Conservation (phyloP, 2,888 invertebrate genomes). For the Notodonta dromedarius region DNA sequence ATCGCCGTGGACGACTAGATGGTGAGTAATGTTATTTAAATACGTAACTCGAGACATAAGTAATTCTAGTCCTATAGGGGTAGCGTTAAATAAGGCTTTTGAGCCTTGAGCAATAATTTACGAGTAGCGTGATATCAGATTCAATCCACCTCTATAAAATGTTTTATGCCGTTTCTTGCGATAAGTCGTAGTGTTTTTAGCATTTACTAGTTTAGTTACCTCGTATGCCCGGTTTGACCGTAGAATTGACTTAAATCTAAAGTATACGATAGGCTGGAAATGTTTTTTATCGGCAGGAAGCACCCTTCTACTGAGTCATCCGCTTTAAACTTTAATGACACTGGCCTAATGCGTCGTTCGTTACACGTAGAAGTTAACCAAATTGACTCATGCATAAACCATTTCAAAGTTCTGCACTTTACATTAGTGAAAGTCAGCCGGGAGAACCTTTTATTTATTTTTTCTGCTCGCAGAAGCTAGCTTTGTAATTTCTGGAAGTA, state of each 20-base stretch:
- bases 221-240: constrained; percentile 4
- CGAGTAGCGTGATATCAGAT: constrained; percentile 20
- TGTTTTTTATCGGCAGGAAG: not conserved
- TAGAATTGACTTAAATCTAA: too few species aligned
- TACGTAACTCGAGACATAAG: constrained; percentile 26
- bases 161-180: constrained; percentile 41
- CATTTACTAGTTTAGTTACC: constrained; percentile 22
- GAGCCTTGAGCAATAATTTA: constrained; percentile 12
- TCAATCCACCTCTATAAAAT: constrained; percentile 35
- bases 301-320: not conserved
- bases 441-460: not conserved
- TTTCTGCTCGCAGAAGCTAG: not conserved
- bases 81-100: constrained; percentile 25
- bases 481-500: too few species aligned
- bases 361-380: not conserved
- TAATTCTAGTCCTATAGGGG: constrained; percentile 40
- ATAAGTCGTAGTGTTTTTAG: constrained; percentile 34
- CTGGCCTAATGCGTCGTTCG: not conserved
- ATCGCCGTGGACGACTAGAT: constrained; percentile 46
- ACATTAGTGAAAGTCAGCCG: not conserved
- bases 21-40: constrained; percentile 51
- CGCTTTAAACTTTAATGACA: not conserved
- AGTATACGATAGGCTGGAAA: not conserved
- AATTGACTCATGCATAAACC: not conserved
- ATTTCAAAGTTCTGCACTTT: not conserved